Evolutionary conservation across 1,140 invertebrate genomes (phyloP), one percentile per base, ranked within the genome.

Genomic region (Spodoptera litura): DNA sequence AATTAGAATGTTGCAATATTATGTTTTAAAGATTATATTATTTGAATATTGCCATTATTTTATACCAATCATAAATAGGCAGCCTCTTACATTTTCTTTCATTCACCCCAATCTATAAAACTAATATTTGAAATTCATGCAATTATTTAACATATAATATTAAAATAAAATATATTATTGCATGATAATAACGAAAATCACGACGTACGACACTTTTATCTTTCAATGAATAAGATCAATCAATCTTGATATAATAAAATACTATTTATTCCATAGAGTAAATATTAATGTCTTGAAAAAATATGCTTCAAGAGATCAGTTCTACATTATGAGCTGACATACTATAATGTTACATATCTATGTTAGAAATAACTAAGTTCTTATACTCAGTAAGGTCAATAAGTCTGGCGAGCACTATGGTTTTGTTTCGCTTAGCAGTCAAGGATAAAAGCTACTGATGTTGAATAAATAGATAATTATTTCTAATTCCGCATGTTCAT

Each of bases 291-390:
- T 75, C 73, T 64, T 64, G 59, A 75, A 75, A 75, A 59, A 15
- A 75, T 58, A 74, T 75, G 55, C 35, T 75, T 35, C 73, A 75
- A 75, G 73, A 75, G 72, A 75, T 75, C 56, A 75, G n/a, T 75
- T 74, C 35, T 62, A 31, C 20, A 75, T 64, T 38, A 64, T 53
- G 58, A 75, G 73, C 58, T 49, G 71, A 25, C 15, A 51, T 38
- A 73, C 15, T 58, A 73, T 38, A 61, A 31, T 52, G 38, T 62
- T 72, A 73, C 51, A 73, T 51, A 4, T 73, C n/a, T 59, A 73
- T 73, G 52, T 71, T 71, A 55, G 35, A 56, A 71, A 56, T 56
- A 71, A 71, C 52, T 56, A 71, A 55, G 52, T 71, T 56, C 68
- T 55, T 71, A 71, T 38, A 71, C 66, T 71, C 64, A 13, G 66